phyloP scores from a whole-genome alignment of 1,140 invertebrate genomes.

The Macrobrachium nipponense region DNA sequence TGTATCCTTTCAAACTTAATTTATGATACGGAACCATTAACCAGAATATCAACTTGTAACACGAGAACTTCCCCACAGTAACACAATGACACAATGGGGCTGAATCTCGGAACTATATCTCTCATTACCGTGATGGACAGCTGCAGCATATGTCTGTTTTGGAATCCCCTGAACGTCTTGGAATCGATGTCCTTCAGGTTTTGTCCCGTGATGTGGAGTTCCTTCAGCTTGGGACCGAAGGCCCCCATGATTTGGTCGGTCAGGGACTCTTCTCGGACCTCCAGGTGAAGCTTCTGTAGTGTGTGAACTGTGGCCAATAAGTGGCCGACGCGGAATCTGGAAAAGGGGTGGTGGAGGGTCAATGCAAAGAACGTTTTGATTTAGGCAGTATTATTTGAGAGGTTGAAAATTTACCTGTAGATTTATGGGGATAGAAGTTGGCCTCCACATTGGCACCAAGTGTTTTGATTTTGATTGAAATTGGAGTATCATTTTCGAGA shows the following conservation, averaged over 20 bases:
- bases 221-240: constrained; percentile 80
- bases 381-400: too few species aligned
- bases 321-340: constrained; percentile 68
- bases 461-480: background rate
- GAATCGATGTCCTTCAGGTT: constrained; percentile 73
- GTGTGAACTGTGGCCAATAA: constrained; percentile 68
- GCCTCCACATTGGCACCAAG: background rate
- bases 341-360: background rate
- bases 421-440: background rate
- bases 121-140: constrained; percentile 75
- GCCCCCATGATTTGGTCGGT: constrained; percentile 71
- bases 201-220: constrained; percentile 82
- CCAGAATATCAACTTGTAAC: too few species aligned
- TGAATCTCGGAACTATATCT: background rate
- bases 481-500: too few species aligned
- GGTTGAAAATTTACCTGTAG: background rate
- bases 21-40: too few species aligned
- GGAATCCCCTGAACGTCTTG: constrained; percentile 76
- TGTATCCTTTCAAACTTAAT: too few species aligned
- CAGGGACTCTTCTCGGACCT: constrained; percentile 75
- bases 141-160: constrained; percentile 75
- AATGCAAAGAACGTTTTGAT: too few species aligned
- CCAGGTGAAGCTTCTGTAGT: constrained; percentile 63
- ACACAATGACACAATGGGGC: too few species aligned
- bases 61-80: too few species aligned